A percentile compares a stretch with the other conserved stretches of the same genome.
phyloP scores from a whole-genome alignment of 2,888 invertebrate species.

The Lumbricus terrestris region DNA sequence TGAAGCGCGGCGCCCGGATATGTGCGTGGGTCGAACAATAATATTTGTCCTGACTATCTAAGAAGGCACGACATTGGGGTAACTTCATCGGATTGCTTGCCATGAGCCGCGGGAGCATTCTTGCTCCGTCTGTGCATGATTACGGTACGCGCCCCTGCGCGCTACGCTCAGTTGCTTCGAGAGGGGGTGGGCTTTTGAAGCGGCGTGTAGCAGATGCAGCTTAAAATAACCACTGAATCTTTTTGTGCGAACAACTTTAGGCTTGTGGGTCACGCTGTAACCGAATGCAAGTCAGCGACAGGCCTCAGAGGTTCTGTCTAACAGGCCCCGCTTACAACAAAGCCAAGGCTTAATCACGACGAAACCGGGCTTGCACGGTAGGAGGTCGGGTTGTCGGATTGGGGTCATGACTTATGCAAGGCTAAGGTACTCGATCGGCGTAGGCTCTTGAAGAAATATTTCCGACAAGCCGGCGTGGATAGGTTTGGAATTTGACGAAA shows the following conservation, averaged over 20 bases:
- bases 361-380: neutral
- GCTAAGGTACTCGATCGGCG: neutral
- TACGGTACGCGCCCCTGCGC: neutral
- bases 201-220: neutral
- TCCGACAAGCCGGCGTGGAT: neutral
- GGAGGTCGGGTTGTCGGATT: neutral
- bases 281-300: neutral
- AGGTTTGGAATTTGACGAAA: neutral
- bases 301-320: neutral
- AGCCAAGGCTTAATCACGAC: neutral
- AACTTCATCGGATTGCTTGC: neutral
- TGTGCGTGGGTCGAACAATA: neutral
- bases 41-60: neutral
- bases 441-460: neutral
- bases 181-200: neutral
- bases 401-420: neutral
- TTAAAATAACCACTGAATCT: neutral
- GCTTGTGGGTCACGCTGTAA: neutral
- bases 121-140: neutral
- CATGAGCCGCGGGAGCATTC: too few species aligned
- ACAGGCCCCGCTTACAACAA: neutral
- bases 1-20: neutral
- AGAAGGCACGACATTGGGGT: neutral
- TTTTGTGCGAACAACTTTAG: neutral
- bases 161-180: neutral